Base-by-base conservation (phyloP, 2,888 invertebrate genomes). In the Plagodis pulveraria region DNA sequence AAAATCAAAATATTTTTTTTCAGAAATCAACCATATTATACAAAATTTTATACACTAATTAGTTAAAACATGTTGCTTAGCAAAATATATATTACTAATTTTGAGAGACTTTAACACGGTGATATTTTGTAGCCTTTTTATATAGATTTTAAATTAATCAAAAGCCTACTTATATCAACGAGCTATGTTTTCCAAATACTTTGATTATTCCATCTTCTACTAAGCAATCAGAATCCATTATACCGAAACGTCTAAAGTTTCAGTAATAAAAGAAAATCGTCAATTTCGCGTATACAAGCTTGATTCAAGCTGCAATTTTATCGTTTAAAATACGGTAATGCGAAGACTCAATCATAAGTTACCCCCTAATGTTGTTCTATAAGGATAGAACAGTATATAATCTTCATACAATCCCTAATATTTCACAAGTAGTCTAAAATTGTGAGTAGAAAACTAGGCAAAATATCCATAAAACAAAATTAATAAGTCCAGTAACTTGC, bases 261-360 rank as follows among this genome's bases (percentile, higher is more conserved):
- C 62, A 11, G 52, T 46, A 76, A 73, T 58, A 78, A 81, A 76
- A 77, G 71, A 74, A 79, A 74, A 73, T 69, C 68, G 63, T 78
- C 72, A 77, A 83, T 86, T 22, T 84, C 84, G 84, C 80, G 76
- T 76, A 67, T 71, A 53, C 52, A 44, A 45, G 44, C 44, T 63
- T 76, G 75, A 67, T 71, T 49, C 52, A 44, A 45, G 44, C 44
- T 63, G 73, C 76, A 82, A 86, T 86, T 84, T 86, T 89, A 89
- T 86, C 81, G 73, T 66, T 67, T 85, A 83, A 87, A 81, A 84
- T 87, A 89, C 81, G 78, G 80, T 83, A 83, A 86, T 86, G 84
- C 72, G 73, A 77, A 70, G 82, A 70, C 80, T 88, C 86, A 89
- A 88, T 88, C 89, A 89, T 89, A 88, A 87, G 83, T 89, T 87